Evolutionary conservation across 2,888 invertebrate species (phyloP), one percentile per base, ranked within the genome.

Genomic region (Ganaspis brasiliensis): DNA sequence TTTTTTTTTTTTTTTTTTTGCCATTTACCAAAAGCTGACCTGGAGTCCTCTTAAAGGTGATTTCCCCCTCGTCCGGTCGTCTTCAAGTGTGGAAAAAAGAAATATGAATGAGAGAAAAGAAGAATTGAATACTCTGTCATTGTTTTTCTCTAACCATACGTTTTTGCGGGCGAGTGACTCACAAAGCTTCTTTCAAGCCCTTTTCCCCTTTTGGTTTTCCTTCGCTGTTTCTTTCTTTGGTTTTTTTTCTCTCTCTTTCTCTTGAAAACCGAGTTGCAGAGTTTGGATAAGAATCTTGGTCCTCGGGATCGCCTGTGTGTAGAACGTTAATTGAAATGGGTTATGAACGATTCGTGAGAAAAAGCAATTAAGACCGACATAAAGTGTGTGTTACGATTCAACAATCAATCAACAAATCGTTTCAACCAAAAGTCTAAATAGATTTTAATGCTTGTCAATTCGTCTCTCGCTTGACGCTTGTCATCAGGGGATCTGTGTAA

Each of bases 141-240:
- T 85, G 84, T 85, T 85, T 85, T 84, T 84, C 82, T 81, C 71
- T 79, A 72, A 75, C 72, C 73, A 79, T 79, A 79, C 81, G 79
- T 85, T 84, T 86, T 85, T 83, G 86, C 85, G 86, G 83, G 59
- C 83, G 79, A 84, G 67, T 79, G 82, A 77, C 73, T 82, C 79
- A 59, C 59, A 76, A 49, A 67, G 72, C 74, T 49, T 63, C 55
- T 63, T 26, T 73, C 61, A 56, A 40, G 57, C 24, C 55, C 56
- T 37, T 40, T 26, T 37, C 63, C 24, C 55, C 56, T 37, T 40
- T 26, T 37, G 8, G 1, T 1, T 40, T 49, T 31, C 70, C 59
- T 45, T 10, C 52, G 19, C 72, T 72, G 19, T 37, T 31, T 40
- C 52, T 16, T 16, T 19, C 63, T 35, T 31, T 57, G 24, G 12